These are phyloP conservation scores for Amblyraja radiata DNA, from an alignment of 2,797 vertebrate species.

Conservation along the genomic window DNA sequence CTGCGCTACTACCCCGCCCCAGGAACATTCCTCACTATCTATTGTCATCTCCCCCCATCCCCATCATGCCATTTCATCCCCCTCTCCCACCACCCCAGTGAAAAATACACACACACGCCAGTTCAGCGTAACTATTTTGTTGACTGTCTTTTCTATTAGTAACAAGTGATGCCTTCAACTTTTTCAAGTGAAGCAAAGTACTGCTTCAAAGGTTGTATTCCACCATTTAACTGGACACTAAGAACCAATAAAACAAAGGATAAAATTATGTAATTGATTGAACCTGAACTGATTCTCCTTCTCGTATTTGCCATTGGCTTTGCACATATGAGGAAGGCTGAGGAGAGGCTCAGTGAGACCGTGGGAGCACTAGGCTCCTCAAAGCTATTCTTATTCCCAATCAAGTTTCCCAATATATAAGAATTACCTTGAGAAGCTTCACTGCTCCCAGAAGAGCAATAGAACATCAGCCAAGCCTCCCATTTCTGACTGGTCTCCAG, in stretches of 20 bases:
- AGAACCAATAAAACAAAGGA: neutral
- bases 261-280: neutral
- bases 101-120: neutral
- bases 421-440: too few species aligned
- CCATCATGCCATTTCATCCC: too few species aligned
- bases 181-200: neutral
- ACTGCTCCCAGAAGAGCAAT: too few species aligned
- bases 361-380: too few species aligned
- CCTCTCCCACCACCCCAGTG: too few species aligned
- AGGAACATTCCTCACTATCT: too few species aligned
- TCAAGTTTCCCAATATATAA: too few species aligned
- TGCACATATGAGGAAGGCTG: neutral
- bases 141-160: neutral
- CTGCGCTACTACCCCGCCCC: too few species aligned
- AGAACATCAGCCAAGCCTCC: neutral
- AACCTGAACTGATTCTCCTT: neutral
- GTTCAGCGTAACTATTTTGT: neutral
- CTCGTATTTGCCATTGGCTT: neutral
- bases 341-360: neutral
- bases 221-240: neutral
- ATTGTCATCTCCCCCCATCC: too few species aligned
- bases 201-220: neutral
- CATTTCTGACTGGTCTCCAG: neutral
- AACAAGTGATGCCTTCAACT: neutral
- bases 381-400: too few species aligned